Evolutionary conservation across 1,140 invertebrate genomes (phyloP), one percentile per base, ranked within the genome.

Genomic region (Chlorops oryzae): DNA sequence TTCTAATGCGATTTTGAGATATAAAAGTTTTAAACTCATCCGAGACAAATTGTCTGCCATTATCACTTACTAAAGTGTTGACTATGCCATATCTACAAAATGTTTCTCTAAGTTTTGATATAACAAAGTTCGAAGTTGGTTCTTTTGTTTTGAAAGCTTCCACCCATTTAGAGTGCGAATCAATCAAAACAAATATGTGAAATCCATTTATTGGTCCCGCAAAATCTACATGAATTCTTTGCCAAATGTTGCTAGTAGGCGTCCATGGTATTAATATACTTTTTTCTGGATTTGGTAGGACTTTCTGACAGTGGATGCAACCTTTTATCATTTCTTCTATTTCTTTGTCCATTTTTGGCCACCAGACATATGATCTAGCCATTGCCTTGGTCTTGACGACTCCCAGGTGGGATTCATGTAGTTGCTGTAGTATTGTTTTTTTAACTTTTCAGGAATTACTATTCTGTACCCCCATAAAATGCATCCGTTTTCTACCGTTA

Each of bases 291-390:
- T 25, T 45, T 13, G 25, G 22, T 15, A 5, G 24, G 15, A 15
- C 5, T 15, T 27, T 15, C 17, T 27, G 21, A 15, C 42, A 45
- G 13, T 22, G n/a, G 13, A 15, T 3, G 28, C 42, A 45, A 13
- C 3, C 5, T 25, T 28, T 15, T 3, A 63, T 60, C 21, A 65
- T 43, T 5, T 39, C 18, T 57, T 73, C 70, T 6, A 75, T 70
- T 4, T 48, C 37, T n/a, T 12, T 25, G 15, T 48, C 37, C 17
- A 48, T 23, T 3, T 15, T 22, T 21, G 44, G 44, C 32, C n/a
- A 48, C 46, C 46, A 48, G 5, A 48, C 37, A 27, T 27, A 48
- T 40, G 44, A 35, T 2, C 44, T 27, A 28, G 44, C 27, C 13
- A 46, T 35, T 15, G 44, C 25, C 23, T 46, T 46, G 9, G 44